Conservation (phyloP, 2,113 vertebrate genomes). For the Empidonax traillii region DNA sequence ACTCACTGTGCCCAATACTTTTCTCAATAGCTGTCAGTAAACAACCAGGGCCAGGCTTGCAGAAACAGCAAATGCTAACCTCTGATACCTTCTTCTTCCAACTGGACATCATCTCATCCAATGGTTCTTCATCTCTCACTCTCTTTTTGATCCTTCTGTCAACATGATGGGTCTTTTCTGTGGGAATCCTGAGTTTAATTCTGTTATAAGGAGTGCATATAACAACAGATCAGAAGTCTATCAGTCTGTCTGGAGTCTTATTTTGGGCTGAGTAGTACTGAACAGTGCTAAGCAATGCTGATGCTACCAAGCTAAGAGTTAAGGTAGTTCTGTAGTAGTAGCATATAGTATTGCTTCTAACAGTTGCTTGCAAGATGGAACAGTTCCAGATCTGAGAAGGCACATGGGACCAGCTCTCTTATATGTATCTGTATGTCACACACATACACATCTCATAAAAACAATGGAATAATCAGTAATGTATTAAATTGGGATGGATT, state of each 20-base stretch:
- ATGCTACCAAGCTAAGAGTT: background rate
- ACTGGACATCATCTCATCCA: background rate
- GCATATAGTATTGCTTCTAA: background rate
- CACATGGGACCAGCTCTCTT: background rate
- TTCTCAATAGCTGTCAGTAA: background rate
- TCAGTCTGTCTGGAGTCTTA: background rate
- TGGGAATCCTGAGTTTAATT: background rate
- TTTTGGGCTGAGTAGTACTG: background rate
- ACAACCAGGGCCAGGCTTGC: background rate
- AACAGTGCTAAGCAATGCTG: background rate
- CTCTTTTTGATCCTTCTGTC: background rate
- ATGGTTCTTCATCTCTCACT: background rate
- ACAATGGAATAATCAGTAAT: background rate
- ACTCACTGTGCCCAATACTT: background rate
- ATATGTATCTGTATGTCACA: background rate
- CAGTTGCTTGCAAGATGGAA: background rate
- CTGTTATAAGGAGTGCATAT: accelerated
- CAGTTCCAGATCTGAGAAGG: background rate
- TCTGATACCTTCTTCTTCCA: background rate
- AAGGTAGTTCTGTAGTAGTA: background rate
- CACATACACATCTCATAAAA: background rate
- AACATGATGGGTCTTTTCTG: background rate
- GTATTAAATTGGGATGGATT: background rate
- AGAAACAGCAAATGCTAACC: background rate
- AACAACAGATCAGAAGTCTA: background rate